A percentile compares a stretch with the other conserved stretches of the same genome.
phyloP scores from a whole-genome alignment of 1,140 invertebrate genomes.

The Ericerus pela region DNA sequence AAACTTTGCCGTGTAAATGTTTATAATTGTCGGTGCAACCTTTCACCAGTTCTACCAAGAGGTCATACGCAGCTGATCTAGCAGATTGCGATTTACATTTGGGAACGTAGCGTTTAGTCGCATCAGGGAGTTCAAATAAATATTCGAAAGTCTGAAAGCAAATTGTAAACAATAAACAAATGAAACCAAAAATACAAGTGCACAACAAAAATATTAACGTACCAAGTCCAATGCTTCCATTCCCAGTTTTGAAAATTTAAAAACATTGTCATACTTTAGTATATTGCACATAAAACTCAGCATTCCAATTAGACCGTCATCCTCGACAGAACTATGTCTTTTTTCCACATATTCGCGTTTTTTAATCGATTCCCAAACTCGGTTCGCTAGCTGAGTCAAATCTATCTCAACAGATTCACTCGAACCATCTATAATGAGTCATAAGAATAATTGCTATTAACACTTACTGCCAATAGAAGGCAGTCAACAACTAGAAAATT shows the following conservation, averaged over 20 bases:
- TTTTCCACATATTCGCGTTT: slow-evolving; percentile 67
- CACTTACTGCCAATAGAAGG: too few species aligned
- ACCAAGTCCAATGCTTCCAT: slow-evolving; percentile 52
- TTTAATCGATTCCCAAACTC: slow-evolving; percentile 56
- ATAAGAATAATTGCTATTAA: too few species aligned
- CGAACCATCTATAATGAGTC: too few species aligned
- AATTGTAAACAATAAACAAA: slow-evolving; percentile 13
- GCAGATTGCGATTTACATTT: slow-evolving; percentile 84
- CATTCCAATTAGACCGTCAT: slow-evolving; percentile 80
- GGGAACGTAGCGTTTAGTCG: slow-evolving; percentile 65
- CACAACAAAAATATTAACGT: slow-evolving; percentile 15
- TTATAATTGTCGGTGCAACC: slow-evolving; percentile 72
- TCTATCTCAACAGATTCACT: slow-evolving; percentile 29
- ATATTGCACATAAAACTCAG: slow-evolving; percentile 70
- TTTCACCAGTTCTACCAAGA: slow-evolving; percentile 73
- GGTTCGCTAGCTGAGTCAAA: slow-evolving; percentile 48
- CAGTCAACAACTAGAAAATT: too few species aligned
- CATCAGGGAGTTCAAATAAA: slow-evolving; percentile 76
- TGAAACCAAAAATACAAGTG: slow-evolving; percentile 11
- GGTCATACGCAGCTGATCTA: slow-evolving; percentile 74
- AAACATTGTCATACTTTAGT: slow-evolving; percentile 72
- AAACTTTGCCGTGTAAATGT: slow-evolving; percentile 61
- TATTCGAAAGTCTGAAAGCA: slow-evolving; percentile 58
- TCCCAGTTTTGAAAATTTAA: slow-evolving; percentile 64
- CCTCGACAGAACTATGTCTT: slow-evolving; percentile 61